Evolutionary conservation across 2,797 vertebrate genomes (phyloP).

Genomic region (Sebastes umbrosus): DNA sequence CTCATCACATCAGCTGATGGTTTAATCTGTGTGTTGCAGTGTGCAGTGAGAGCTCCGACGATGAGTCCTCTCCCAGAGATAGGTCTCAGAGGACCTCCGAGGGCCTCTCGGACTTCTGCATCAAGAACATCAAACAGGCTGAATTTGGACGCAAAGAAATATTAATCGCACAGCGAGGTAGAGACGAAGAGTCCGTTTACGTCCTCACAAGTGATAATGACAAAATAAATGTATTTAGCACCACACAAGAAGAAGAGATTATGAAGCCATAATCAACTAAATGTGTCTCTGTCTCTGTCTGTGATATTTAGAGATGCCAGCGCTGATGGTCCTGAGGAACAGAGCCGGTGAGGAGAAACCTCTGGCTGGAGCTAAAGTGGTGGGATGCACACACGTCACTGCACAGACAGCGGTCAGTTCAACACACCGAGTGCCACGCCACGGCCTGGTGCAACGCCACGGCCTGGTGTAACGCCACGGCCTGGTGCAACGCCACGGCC

Average conservation of each 20-base stretch:
- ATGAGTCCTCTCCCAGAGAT: slow-evolving; percentile 86
- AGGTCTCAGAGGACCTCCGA: slow-evolving; percentile 89
- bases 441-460: too few species aligned
- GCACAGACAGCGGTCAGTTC: slow-evolving; percentile 92
- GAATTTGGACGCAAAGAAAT: slow-evolving; percentile 92
- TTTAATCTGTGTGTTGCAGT: slow-evolving; percentile 37
- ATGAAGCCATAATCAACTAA: neutral
- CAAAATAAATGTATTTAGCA: neutral
- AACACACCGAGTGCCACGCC: neutral
- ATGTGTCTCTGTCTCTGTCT: neutral
- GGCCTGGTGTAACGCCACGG: too few species aligned
- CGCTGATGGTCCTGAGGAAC: slow-evolving; percentile 92
- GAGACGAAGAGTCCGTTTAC: neutral
- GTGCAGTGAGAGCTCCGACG: slow-evolving; percentile 89
- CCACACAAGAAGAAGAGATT: neutral
- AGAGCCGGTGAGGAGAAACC: slow-evolving; percentile 91
- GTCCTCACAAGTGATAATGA: neutral
- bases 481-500: too few species aligned
- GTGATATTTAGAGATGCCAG: slow-evolving; percentile 88
- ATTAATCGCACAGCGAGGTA: slow-evolving; percentile 91
- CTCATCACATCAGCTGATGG: neutral
- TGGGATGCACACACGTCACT: slow-evolving; percentile 95
- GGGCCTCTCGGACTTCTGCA: slow-evolving; percentile 89
- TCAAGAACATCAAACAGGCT: slow-evolving; percentile 93
- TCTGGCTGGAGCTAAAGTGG: slow-evolving; percentile 90